A percentile compares a stretch with the other conserved stretches of the same genome.
Conservation (phyloP, 2,797 vertebrate genomes). For the Nannoperca obscura region DNA sequence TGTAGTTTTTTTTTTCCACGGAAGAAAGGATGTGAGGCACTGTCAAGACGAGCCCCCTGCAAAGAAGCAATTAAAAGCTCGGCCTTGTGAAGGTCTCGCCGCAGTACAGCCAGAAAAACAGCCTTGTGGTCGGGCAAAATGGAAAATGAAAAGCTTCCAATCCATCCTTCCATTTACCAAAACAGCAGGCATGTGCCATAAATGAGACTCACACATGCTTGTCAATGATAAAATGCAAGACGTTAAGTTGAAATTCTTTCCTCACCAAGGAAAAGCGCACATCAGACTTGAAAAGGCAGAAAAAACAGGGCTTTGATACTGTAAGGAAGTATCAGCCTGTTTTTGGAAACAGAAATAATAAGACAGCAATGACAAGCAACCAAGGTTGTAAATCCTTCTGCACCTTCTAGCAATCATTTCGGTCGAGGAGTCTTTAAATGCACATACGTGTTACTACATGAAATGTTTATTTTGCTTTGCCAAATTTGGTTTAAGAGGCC, state of each 20-base stretch:
- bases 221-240: constrained; percentile 67
- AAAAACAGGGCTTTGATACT: constrained; percentile 60
- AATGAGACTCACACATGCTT: constrained; percentile 61
- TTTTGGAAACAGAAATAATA: constrained; percentile 37
- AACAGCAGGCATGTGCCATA: constrained; percentile 57
- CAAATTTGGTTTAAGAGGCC: constrained; percentile 42
- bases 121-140: constrained; percentile 59
- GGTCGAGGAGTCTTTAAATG: constrained; percentile 53
- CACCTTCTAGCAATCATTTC: constrained; percentile 49
- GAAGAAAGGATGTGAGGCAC: constrained; percentile 77
- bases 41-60: constrained; percentile 84
- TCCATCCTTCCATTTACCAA: constrained; percentile 39
- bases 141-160: constrained; percentile 72
- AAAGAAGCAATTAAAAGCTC: constrained; percentile 88
- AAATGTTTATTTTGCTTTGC: constrained; percentile 39
- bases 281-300: constrained; percentile 46
- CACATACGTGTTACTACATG: constrained; percentile 28
- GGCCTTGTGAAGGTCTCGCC: constrained; percentile 83
- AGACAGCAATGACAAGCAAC: constrained; percentile 37
- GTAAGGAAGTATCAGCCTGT: constrained; percentile 30
- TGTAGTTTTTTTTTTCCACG: constrained; percentile 52
- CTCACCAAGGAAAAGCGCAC: constrained; percentile 42
- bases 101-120: constrained; percentile 69
- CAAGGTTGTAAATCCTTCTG: constrained; percentile 45
- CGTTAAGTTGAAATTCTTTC: constrained; percentile 44